Evolutionary conservation across 2,113 vertebrate genomes (phyloP).

Genomic region (Emydocephalus ijimae): DNA sequence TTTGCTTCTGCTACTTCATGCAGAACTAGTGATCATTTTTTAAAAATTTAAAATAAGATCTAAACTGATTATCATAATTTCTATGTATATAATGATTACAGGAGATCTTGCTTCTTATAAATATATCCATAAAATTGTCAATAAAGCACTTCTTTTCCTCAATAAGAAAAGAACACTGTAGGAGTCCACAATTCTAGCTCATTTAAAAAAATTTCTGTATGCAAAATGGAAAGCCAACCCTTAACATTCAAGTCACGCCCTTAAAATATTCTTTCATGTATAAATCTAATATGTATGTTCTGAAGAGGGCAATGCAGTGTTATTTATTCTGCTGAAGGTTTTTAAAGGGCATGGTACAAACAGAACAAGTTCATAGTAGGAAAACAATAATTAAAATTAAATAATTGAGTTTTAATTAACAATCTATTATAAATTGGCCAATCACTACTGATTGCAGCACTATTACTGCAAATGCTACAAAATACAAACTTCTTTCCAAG

Average conservation of each 20-base stretch:
- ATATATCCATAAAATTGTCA: neutral
- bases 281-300: neutral
- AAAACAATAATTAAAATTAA: neutral
- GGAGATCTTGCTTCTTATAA: neutral
- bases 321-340: neutral
- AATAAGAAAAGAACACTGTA: neutral
- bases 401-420: neutral
- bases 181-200: too few species aligned
- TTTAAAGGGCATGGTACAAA: neutral
- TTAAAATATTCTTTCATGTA: neutral
- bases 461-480: neutral
- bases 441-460: neutral
- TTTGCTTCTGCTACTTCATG: slow-evolving; percentile 62
- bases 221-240: neutral
- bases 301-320: neutral
- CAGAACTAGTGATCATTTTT: slow-evolving; percentile 61
- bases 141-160: neutral
- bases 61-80: neutral
- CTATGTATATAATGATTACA: neutral
- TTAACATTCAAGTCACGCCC: neutral
- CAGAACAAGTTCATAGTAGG: neutral
- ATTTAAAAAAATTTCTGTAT: neutral
- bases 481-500: neutral
- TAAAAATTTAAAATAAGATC: neutral
- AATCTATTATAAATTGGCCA: neutral